Evolutionary conservation across 2,888 invertebrate species (phyloP), one percentile per base, ranked within the genome.

Genomic region (Argyra leucocephala): DNA sequence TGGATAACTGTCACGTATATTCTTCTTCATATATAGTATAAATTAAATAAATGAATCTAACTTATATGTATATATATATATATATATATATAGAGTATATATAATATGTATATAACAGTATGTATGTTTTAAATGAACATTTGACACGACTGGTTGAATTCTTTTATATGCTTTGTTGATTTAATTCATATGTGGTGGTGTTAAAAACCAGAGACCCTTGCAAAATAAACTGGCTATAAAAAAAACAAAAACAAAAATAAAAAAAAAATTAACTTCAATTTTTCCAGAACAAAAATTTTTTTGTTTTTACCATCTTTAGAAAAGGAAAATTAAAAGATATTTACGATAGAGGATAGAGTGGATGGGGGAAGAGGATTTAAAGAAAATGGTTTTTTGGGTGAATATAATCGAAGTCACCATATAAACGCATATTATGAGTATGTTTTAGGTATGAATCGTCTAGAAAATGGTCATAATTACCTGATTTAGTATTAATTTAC

Each of bases 401-500:
- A n/a, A n/a, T n/a, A n/a, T n/a, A n/a, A n/a, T n/a, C n/a, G n/a
- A n/a, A n/a, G n/a, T n/a, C n/a, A n/a, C n/a, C n/a, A n/a, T n/a
- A n/a, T n/a, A n/a, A n/a, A n/a, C n/a, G n/a, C n/a, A n/a, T n/a
- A n/a, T n/a, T n/a, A n/a, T n/a, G n/a, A n/a, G n/a, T n/a, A n/a
- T n/a, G n/a, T n/a, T n/a, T n/a, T n/a, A n/a, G n/a, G n/a, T n/a
- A n/a, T 31, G 7, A 31, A 12, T 31, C 31, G 31, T 31, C 31
- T 31, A 31, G 7, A n/a, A n/a, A n/a, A 57, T 12, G 59, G 59
- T 59, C 59, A 59, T 59, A 59, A 59, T 59, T 59, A 59, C 59
- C 59, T 59, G 59, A 1, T 59, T 59, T 59, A 59, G 59, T 59
- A 59, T 59, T 59, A 24, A 59, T 22, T 58, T 59, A 59, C 59